Conservation (phyloP, 2,888 invertebrate genomes). For the Omphaloscelis lunosa region DNA sequence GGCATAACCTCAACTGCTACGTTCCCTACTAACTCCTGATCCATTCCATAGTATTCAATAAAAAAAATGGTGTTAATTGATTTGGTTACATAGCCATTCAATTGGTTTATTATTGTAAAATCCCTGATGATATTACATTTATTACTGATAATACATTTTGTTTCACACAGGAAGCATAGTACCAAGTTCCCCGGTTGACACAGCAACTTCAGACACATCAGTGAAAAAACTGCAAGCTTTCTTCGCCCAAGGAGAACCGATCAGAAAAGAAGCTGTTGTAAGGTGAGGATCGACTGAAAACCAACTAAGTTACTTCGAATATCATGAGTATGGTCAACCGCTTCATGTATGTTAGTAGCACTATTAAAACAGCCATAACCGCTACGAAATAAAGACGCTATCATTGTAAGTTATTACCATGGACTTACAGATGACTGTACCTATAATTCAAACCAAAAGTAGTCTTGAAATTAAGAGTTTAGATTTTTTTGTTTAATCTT, state of each 20-base stretch:
- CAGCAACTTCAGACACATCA: constrained; percentile 85
- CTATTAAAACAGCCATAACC: background rate
- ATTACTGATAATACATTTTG: background rate
- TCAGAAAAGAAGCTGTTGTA: constrained; percentile 91
- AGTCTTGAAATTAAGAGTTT: too few relatives aligned
- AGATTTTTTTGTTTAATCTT: background rate
- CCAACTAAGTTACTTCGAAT: background rate
- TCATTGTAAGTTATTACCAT: background rate
- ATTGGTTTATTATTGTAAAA: background rate
- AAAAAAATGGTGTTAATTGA: background rate
- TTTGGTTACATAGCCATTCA: background rate
- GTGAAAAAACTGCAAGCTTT: constrained; percentile 94
- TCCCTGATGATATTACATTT: background rate
- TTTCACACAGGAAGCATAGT: constrained; percentile 76
- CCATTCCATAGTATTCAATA: too few relatives aligned
- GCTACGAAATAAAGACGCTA: background rate
- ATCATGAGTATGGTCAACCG: background rate
- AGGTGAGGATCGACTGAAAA: constrained; percentile 74
- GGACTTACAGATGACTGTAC: background rate
- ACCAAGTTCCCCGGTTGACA: constrained; percentile 85
- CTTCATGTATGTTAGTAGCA: background rate
- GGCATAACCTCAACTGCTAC: too few relatives aligned
- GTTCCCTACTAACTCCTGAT: too few relatives aligned
- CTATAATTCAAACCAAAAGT: too few relatives aligned
- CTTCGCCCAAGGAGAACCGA: constrained; percentile 92